phyloP scores from a whole-genome alignment of 2,113 vertebrate genomes.

The Loxodonta africana region DNA sequence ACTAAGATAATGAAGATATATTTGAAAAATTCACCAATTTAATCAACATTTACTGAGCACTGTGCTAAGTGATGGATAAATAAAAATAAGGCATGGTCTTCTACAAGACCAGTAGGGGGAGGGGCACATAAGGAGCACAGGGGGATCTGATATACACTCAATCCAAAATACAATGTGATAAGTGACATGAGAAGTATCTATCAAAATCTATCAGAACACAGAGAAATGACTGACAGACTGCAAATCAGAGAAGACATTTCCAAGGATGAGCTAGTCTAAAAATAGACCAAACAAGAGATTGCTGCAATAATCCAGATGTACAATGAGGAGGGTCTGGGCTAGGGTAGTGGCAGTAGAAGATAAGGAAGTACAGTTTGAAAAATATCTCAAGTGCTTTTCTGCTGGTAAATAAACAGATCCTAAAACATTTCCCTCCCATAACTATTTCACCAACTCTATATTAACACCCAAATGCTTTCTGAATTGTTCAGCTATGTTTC shows the following conservation, averaged over 20 bases:
- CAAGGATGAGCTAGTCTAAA: not conserved
- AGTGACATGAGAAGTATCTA: conserved; percentile 8
- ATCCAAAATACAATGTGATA: not conserved
- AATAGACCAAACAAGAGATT: not conserved
- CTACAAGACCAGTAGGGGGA: not conserved
- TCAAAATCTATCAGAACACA: not conserved
- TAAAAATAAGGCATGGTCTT: not conserved
- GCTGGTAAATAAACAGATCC: not conserved
- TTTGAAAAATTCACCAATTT: not conserved
- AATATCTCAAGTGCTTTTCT: not conserved
- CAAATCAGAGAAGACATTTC: conserved; percentile 30
- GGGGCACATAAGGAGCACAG: not conserved
- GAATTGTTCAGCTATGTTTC: conserved; percentile 4
- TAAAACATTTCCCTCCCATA: not conserved
- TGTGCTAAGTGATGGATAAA: not conserved
- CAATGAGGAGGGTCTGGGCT: not conserved
- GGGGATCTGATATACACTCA: not conserved
- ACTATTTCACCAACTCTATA: not conserved
- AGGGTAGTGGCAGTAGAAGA: not conserved
- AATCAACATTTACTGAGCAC: not conserved
- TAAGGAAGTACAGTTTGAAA: not conserved
- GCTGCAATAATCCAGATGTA: not conserved
- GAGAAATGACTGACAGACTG: not conserved
- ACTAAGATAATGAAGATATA: not conserved
- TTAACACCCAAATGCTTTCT: not conserved